Evolutionary conservation across 2,888 invertebrate species (phyloP), one percentile per base, ranked within the genome.

Genomic region (Hyles lineata): DNA sequence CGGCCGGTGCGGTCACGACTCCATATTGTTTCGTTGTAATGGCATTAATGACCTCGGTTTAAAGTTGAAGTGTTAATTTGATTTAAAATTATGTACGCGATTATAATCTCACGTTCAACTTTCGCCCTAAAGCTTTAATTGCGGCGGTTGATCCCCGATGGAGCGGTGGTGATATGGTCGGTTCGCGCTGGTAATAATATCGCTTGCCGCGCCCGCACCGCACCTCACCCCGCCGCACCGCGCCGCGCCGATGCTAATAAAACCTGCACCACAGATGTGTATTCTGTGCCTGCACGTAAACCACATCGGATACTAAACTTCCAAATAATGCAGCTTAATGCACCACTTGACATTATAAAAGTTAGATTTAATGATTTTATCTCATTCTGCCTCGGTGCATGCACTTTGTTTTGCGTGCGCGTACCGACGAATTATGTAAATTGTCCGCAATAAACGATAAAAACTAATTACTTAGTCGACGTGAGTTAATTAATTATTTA

Each of bases 31-130:
- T 91, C 91, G 92, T 85, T 87, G 89, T 93, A 92, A 93, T 92
- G 90, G 89, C 91, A 92, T 92, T 92, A 93, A 93, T 92, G 93
- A 92, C 94, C 94, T 90, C 92, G 91, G 91, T 91, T 93, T 90
- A 91, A 94, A 94, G 92, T 94, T 92, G 93, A 94, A 93, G 94
- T 94, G 94, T 94, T 94, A 94, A 94, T 94, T 94, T 93, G 92
- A 94, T 94, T 94, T 93, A 92, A 94, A 94, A 93, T 94, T 94
- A 93, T 92, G 90, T 87, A 84, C 86, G 82, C 85, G 94, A 94
- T 93, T 90, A 92, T 87, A 86, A 94, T 94, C 94, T 87, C 88
- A 86, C 89, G 90, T 90, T 89, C 90, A 92, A 91, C 90, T 93
- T 92, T 92, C 87, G 89, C 89, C 90, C 89, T 88, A 85, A 85